Conservation (phyloP, 2,113 vertebrate species). For the Hippocampus guttulatus region DNA sequence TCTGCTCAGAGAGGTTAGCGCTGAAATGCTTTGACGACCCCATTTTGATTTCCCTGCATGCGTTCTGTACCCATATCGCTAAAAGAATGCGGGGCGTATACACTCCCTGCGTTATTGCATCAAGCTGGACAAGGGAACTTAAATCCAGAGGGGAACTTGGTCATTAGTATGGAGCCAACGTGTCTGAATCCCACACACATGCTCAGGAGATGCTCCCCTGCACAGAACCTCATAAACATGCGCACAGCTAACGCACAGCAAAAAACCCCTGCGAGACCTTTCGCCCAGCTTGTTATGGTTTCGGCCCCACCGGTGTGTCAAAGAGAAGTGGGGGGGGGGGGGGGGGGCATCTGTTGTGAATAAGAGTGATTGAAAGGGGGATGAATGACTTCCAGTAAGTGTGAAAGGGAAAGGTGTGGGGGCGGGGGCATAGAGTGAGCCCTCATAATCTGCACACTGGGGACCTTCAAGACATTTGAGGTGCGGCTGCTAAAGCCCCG, state of each 20-base stretch:
- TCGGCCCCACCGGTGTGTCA: conserved; percentile 14
- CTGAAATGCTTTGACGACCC: conserved; percentile 20
- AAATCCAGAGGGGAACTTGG: conserved; percentile 22
- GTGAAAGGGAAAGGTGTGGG: background rate
- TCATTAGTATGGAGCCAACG: conserved; percentile 26
- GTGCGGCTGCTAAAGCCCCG: conserved; percentile 10
- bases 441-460: conserved; percentile 6
- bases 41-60: conserved; percentile 23
- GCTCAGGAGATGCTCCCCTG: conserved; percentile 42
- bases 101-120: conserved; percentile 32
- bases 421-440: background rate
- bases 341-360: conserved; percentile 41
- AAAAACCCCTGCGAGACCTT: conserved; percentile 27
- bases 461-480: conserved; percentile 15
- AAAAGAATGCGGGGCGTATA: conserved; percentile 21
- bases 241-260: conserved; percentile 23
- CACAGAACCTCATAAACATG: conserved; percentile 40
- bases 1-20: background rate
- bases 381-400: conserved; percentile 42
- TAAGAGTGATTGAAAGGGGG: conserved; percentile 37
- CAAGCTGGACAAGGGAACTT: conserved; percentile 12
- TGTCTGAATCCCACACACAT: conserved; percentile 32
- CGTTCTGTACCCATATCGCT: conserved; percentile 31
- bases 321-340: background rate
- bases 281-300: conserved; percentile 50